Base-by-base conservation (phyloP, 1,140 invertebrate genomes). In the Trissolcus basalis region DNA sequence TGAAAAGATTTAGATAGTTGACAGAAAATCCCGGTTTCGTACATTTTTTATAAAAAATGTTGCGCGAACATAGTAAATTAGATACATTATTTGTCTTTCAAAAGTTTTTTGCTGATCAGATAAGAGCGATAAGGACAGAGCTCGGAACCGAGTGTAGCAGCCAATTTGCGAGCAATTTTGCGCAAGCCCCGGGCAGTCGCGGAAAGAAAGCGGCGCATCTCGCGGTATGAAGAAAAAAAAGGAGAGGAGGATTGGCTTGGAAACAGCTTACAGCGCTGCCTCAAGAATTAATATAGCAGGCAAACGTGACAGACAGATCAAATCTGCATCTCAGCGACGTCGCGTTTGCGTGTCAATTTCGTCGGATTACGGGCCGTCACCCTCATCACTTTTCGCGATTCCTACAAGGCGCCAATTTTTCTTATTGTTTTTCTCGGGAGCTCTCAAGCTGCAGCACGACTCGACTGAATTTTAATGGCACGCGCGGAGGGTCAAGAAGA, bases 231-330 rank as follows among this genome's bases (percentile, higher is more conserved):
- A 71, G 68, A 68, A 64, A 71, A 53, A 59, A 71, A 64, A 8
- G 1, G 8, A 53, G 54, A 51, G 14, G 54, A 12, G 61, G 68
- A 71, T 68, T 71, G 74, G 54, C 45, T 56, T 54, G 60, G 78
- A 77, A 75, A 80, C 70, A 75, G 75, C 74, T 64, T 63, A 77
- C 49, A 48, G 47, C 63, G 59, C 65, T 71, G 63, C 63, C 73
- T 70, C 51, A 69, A 81, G 81, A 87, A 87, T 87, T 86, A 87
- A 87, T 87, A 86, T 86, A 86, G 81, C 80, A 82, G 83, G 85
- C 83, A 85, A 86, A 84, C 81, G 77, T 87, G 86, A 87, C 86
- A 85, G 85, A 86, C 81, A 84, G 81, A 87, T 87, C 84, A 86
- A 87, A 86, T 86, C 83, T 87, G 85, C 83, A 85, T 85, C 78